phyloP scores from a whole-genome alignment of 2,888 invertebrate genomes.

The Microctonus aethiopoides region DNA sequence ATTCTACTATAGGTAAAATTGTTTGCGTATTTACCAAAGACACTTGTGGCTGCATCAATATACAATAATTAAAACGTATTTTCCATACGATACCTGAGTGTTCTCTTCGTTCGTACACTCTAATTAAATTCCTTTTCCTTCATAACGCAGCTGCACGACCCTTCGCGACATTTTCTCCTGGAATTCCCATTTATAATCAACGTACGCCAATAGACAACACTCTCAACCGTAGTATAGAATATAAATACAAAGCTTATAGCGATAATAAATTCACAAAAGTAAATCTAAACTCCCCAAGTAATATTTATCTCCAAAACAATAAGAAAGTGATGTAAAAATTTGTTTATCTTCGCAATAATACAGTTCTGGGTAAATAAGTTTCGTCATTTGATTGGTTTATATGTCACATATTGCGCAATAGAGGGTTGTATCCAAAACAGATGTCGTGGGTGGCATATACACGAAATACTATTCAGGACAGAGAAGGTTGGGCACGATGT shows the following conservation, averaged over 20 bases:
- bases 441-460: slow-evolving; percentile 30
- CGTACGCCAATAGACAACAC: slow-evolving; percentile 3
- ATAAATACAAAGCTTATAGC: slow-evolving; percentile 13
- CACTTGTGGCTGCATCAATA: slow-evolving; percentile 6
- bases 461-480: slow-evolving; percentile 37
- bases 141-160: slow-evolving; percentile 4
- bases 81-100: slow-evolving; percentile 20
- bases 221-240: neutral
- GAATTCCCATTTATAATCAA: slow-evolving; percentile 33
- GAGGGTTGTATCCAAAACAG: slow-evolving; percentile 16
- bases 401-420: neutral
- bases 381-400: neutral
- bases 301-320: neutral
- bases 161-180: slow-evolving; percentile 28
- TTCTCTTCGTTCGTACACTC: slow-evolving; percentile 19
- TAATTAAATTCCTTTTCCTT: slow-evolving; percentile 33
- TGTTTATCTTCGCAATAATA: neutral
- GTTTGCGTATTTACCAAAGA: neutral
- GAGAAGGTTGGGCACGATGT: slow-evolving; percentile 28
- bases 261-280: slow-evolving; percentile 20
- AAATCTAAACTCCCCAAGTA: neutral
- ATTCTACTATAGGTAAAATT: neutral
- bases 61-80: slow-evolving; percentile 26
- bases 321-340: neutral
- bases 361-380: neutral